These are phyloP conservation scores for Propsilocerus akamusi DNA, from an alignment of 1,140 invertebrate genomes.

Conservation along the genomic window DNA sequence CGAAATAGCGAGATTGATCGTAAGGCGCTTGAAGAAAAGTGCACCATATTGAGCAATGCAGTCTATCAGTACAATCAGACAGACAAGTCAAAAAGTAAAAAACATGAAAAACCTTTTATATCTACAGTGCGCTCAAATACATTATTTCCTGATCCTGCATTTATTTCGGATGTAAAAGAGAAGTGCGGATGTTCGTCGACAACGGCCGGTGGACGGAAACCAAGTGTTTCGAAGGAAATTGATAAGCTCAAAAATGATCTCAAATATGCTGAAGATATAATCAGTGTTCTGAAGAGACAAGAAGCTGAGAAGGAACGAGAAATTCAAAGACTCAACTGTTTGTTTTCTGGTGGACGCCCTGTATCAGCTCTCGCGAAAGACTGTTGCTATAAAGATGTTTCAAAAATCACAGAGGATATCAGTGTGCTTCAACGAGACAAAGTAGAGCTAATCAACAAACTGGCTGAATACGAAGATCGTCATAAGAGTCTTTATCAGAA, in stretches of 20 bases:
- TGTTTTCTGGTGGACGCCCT: slow-evolving; percentile 34
- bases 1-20: slow-evolving; percentile 17
- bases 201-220: slow-evolving; percentile 3
- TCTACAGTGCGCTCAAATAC: slow-evolving; percentile 17
- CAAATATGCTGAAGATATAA: slow-evolving; percentile 11
- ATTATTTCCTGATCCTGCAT: slow-evolving; percentile 11
- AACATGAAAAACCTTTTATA: slow-evolving; percentile 18
- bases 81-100: slow-evolving; percentile 3
- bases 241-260: slow-evolving; percentile 16
- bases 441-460: slow-evolving; percentile 28
- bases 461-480: slow-evolving; percentile 37
- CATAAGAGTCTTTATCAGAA: slow-evolving; percentile 41
- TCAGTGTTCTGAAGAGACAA: slow-evolving; percentile 14
- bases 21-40: slow-evolving; percentile 17
- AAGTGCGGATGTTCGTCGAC: slow-evolving; percentile 5
- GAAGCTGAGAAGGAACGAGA: slow-evolving; percentile 28
- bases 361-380: slow-evolving; percentile 30
- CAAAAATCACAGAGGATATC: slow-evolving; percentile 25
- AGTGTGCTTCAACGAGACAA: slow-evolving; percentile 30
- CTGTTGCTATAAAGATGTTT: slow-evolving; percentile 31
- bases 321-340: slow-evolving; percentile 31
- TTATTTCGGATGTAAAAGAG: background rate
- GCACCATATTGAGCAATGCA: slow-evolving; percentile 14
- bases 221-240: slow-evolving; percentile 7
- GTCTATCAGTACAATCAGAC: slow-evolving; percentile 8